Base-by-base conservation (phyloP, 2,113 vertebrate species). In the Eulemur rufifrons region DNA sequence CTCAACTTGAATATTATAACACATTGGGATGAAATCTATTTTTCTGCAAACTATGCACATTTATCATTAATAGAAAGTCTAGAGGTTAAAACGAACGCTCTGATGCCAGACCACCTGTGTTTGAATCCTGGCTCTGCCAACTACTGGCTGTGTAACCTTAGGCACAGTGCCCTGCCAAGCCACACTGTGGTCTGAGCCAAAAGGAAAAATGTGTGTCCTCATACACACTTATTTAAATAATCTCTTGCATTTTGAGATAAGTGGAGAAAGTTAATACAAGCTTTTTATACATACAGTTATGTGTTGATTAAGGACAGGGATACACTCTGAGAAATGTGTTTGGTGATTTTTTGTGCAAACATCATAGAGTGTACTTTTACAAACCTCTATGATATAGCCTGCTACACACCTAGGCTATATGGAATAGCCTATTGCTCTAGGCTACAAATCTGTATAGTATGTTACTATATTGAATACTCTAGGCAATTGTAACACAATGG, bases 1-100 rank as follows among this genome's bases (percentile, higher is more conserved):
- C 15, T 93, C 88, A 74, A 89, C 21, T 64, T 86, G n/a, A 87
- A 94, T 37, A 66, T 56, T 91, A 87, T 81, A 25, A 47, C n/a
- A 37, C 6, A n/a, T 29, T 37, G n/a, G 7, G 83, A 69, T 86
- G 61, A 91, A 91, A 73, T 56, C 8, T 54, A 14, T 81, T 27
- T 77, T 88, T 54, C 39, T 88, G 34, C 13, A 76, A 87, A 61
- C 13, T 7, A 3, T 54, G 18, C 20, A 85, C n/a, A 85, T 90
- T 95, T 94, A n/a, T 87, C 21, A 86, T 77, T 25, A 73, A 54
- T 39, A 93, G 6, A 81, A 1, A n/a, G 3, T 45, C 14, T 21
- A 37, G 25, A 73, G 32, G 32, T 61, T 81, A 56, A 81, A 77
- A 96, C 20, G 68, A 85, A 47, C 29, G 39, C 11, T 83, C 29